Evolutionary conservation across 2,113 vertebrate genomes (phyloP).

Genomic region (Anolis carolinensis): DNA sequence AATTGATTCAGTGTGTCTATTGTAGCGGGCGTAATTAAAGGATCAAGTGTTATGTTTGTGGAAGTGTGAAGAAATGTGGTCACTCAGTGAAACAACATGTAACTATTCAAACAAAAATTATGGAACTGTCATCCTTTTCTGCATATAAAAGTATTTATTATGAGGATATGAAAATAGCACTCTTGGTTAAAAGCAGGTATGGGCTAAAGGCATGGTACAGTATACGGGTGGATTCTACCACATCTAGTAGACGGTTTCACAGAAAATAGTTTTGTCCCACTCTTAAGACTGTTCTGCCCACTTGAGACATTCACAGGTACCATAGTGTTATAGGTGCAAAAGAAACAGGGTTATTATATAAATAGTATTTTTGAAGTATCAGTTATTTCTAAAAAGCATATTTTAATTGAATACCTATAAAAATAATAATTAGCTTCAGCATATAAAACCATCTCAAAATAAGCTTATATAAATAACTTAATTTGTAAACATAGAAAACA

Average conservation of each 20-base stretch:
- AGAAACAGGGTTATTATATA: slow-evolving; percentile 59
- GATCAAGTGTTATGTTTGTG: neutral
- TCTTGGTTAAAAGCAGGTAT: slow-evolving; percentile 64
- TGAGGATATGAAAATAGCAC: slow-evolving; percentile 73
- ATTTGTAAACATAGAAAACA: slow-evolving; percentile 73
- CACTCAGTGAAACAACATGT: neutral
- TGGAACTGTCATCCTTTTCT: neutral
- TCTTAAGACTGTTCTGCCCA: slow-evolving; percentile 40
- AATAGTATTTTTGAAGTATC: slow-evolving; percentile 72
- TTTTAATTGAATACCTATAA: slow-evolving; percentile 66
- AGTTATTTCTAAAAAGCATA: slow-evolving; percentile 64
- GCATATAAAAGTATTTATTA: slow-evolving; percentile 70
- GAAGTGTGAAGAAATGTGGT: neutral
- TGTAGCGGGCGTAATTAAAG: neutral
- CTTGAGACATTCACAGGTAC: slow-evolving; percentile 55
- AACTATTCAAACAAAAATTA: neutral
- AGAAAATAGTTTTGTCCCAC: slow-evolving; percentile 34
- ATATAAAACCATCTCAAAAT: slow-evolving; percentile 70
- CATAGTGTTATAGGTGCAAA: slow-evolving; percentile 67
- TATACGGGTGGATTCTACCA: slow-evolving; percentile 27
- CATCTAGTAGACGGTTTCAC: slow-evolving; percentile 31
- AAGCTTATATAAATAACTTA: slow-evolving; percentile 79
- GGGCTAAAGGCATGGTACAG: slow-evolving; percentile 40
- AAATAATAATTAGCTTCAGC: slow-evolving; percentile 74
- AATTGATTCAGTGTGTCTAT: neutral